Base-by-base conservation (phyloP, 2,113 vertebrate genomes). In the Psilopsiagon aurifrons region DNA sequence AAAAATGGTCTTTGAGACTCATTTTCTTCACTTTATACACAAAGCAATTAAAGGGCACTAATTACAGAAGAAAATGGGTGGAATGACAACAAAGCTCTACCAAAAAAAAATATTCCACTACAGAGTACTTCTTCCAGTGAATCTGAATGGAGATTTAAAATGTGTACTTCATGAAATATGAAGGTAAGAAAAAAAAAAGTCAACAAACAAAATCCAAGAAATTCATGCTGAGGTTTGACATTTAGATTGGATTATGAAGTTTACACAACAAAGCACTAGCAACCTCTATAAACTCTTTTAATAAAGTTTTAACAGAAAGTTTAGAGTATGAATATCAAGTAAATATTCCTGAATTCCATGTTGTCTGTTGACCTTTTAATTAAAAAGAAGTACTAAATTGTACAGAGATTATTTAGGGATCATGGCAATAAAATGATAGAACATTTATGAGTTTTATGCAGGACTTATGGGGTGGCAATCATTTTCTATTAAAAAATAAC, bases 301-400 rank as follows among this genome's bases (percentile, higher is more conserved):
- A 95, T 94, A 69, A 94, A 69, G 41, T 69, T 83, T 87, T 94
- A 49, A 87, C 24, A 77, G n/a, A 37, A 41, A 49, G 27, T 67
- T 83, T 87, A 83, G 15, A 57, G 49, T 69, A 95, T 85, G 90
- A 97, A 97, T 93, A 73, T 92, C 88, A 94, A 95, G 92, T 96
- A 97, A 97, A 97, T 92, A 97, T 55, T 96, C 86, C n/a, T 83
- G 39, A 96, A 91, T 97, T 95, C 63, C 46, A 62, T 88, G 73
- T 86, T 52, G 46, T 27, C 33, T 94, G 33, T 71, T 94, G 88
- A 95, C 74, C 85, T 97, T 97, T 95, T 96, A 97, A 96, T 97
- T 97, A 95, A 93, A 95, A 83, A 91, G 69, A 92, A 95, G 86
- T 75, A 86, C 41, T 75, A 80, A 86, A 95, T 87, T 62, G 25